Percentiles rank a stretch among this genome's conserved stretches.
These are phyloP conservation scores for Diplosoma virens DNA, from an alignment of 23 tunicate species.

Conservation along the genomic window DNA sequence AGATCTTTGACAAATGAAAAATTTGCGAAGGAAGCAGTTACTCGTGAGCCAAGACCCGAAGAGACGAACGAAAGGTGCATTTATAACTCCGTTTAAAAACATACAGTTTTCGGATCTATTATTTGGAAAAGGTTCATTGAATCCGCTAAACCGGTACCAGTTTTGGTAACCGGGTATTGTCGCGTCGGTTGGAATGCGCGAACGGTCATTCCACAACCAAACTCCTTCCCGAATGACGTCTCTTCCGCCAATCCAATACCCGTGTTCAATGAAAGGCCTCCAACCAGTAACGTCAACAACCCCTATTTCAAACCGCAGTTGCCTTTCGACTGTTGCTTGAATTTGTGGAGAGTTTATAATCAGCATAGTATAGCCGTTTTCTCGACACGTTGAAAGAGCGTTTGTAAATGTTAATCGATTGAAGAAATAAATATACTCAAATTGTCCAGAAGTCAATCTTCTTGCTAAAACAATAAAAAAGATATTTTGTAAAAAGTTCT, in stretches of 20 bases:
- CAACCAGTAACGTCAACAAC: conserved; percentile 3
- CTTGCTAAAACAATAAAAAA: too few relatives aligned
- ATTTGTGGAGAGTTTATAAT: conserved; percentile 21
- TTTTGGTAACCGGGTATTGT: conserved; percentile 28
- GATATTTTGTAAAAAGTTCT: too few relatives aligned
- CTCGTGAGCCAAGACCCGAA: conserved; percentile 45
- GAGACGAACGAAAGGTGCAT: too few relatives aligned
- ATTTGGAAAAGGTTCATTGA: conserved; percentile 38
- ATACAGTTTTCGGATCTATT: too few relatives aligned
- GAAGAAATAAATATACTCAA: too few relatives aligned
- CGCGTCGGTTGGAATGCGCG: not conserved
- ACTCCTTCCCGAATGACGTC: conserved; percentile 25
- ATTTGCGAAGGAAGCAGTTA: conserved; percentile 18
- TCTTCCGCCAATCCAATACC: conserved; percentile 56
- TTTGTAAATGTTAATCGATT: too few relatives aligned
- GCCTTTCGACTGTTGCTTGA: conserved; percentile 6
- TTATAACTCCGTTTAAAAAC: too few relatives aligned
- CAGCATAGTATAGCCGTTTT: too few relatives aligned
- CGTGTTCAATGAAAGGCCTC: conserved; percentile 21
- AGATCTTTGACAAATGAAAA: conserved; percentile 28
- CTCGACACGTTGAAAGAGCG: too few relatives aligned
- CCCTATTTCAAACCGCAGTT: conserved; percentile 25
- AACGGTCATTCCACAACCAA: conserved; percentile 38
- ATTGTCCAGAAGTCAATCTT: too few relatives aligned
- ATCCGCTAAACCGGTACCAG: conserved; percentile 16